A percentile compares a stretch with the other conserved stretches of the same genome.
Conservation (phyloP, 2,113 vertebrate genomes). For the Phrynosoma blainvillii region DNA sequence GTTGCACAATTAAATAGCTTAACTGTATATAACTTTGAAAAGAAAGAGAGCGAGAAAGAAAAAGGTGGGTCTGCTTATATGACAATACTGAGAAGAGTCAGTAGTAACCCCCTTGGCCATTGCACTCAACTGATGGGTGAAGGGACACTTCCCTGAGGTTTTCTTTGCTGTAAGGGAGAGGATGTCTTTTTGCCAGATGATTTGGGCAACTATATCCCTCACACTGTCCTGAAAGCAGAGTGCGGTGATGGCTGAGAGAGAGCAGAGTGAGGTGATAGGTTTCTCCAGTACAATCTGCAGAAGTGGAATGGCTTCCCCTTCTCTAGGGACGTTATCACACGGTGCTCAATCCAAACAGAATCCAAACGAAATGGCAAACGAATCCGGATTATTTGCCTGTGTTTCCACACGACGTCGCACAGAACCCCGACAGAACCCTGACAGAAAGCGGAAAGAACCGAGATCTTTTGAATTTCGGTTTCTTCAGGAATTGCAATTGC, state of each 20-base stretch:
- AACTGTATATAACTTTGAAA: not conserved
- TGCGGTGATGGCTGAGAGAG: constrained; percentile 13
- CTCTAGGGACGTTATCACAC: too few species aligned
- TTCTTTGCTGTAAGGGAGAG: constrained; percentile 50
- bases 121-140: constrained; percentile 45
- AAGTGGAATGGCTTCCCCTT: constrained; percentile 13
- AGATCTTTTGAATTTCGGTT: too few species aligned
- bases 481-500: too few species aligned
- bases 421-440: too few species aligned
- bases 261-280: constrained; percentile 28
- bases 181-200: constrained; percentile 31
- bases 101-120: constrained; percentile 24
- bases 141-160: constrained; percentile 52
- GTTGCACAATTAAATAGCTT: constrained; percentile 58
- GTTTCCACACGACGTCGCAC: too few species aligned
- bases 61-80: constrained; percentile 23
- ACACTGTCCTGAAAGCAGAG: constrained; percentile 26
- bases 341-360: too few species aligned
- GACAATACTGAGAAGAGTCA: constrained; percentile 27
- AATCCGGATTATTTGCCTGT: too few species aligned
- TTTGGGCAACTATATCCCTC: constrained; percentile 29
- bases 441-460: too few species aligned
- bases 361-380: too few species aligned
- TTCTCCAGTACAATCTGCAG: constrained; percentile 22
- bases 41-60: constrained; percentile 13